phyloP scores from a whole-genome alignment of 2,113 vertebrate species.

The Microtus richardsoni region DNA sequence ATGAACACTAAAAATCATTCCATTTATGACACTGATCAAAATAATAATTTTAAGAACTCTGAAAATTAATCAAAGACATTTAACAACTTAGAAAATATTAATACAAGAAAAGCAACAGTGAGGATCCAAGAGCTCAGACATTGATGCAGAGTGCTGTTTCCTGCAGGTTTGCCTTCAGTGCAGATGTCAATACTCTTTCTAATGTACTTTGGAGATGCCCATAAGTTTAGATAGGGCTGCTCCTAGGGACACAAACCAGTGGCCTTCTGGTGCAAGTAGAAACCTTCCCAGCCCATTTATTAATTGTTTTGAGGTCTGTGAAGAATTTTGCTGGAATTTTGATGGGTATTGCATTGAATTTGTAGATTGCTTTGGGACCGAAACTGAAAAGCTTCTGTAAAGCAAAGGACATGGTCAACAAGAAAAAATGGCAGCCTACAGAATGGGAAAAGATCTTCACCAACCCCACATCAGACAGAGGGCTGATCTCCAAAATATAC shows the following conservation, averaged over 20 bases:
- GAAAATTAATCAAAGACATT: conserved; percentile 18
- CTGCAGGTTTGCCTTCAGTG: background rate
- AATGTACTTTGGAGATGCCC: background rate
- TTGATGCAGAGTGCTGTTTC: background rate
- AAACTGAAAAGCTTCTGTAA: no score
- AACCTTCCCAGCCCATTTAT: no score
- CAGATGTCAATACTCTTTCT: background rate
- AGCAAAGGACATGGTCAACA: no score
- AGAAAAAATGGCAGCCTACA: no score
- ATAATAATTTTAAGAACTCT: conserved; percentile 42
- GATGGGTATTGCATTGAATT: no score
- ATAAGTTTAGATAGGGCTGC: background rate
- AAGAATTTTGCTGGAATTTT: no score
- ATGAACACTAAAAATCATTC: conserved; percentile 4
- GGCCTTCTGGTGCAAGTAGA: background rate
- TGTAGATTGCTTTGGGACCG: no score
- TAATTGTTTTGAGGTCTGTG: no score
- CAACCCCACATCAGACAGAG: no score
- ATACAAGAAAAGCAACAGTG: background rate
- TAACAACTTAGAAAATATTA: background rate
- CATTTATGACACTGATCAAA: background rate
- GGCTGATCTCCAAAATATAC: no score
- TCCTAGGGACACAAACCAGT: background rate
- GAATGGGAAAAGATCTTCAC: no score
- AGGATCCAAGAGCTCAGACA: background rate